Evolutionary conservation across 1,140 invertebrate species (phyloP).

Genomic region (Phymorhynchus buccinoides): DNA sequence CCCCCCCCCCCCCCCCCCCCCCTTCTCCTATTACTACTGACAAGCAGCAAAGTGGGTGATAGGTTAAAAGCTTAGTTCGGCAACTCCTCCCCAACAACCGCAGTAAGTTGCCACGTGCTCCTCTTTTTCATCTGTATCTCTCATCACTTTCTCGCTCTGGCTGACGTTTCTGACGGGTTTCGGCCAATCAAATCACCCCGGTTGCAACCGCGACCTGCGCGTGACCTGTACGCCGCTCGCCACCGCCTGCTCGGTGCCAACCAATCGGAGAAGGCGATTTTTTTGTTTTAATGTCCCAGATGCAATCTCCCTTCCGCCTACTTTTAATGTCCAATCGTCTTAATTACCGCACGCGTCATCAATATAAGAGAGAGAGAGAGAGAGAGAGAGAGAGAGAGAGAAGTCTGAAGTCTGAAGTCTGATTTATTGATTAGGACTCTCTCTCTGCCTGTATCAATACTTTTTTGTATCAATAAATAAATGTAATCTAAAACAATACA

Average conservation of each 20-base stretch:
- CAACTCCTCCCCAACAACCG: not conserved
- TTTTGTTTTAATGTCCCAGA: slow-evolving; percentile 23
- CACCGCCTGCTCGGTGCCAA: not conserved
- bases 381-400: too few relatives aligned
- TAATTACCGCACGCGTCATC: slow-evolving; percentile 27
- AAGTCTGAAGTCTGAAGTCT: too few relatives aligned
- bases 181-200: slow-evolving; percentile 24
- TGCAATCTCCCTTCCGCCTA: not conserved
- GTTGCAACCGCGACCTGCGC: slow-evolving; percentile 27
- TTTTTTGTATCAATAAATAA: too few relatives aligned
- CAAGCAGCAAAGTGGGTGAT: too few relatives aligned
- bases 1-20: too few relatives aligned
- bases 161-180: not conserved
- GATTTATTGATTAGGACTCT: too few relatives aligned
- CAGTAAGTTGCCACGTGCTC: not conserved
- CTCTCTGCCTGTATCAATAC: too few relatives aligned
- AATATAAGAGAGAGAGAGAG: not conserved
- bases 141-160: slow-evolving; percentile 26
- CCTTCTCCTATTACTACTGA: too few relatives aligned
- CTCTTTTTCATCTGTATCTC: slow-evolving; percentile 29
- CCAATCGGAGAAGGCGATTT: slow-evolving; percentile 2
- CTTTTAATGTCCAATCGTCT: slow-evolving; percentile 30
- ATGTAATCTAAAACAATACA: too few relatives aligned
- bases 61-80: not conserved
- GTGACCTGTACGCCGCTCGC: slow-evolving; percentile 17